phyloP scores from a whole-genome alignment of 2,888 invertebrate species.

The Nephrotoma appendiculata region DNA sequence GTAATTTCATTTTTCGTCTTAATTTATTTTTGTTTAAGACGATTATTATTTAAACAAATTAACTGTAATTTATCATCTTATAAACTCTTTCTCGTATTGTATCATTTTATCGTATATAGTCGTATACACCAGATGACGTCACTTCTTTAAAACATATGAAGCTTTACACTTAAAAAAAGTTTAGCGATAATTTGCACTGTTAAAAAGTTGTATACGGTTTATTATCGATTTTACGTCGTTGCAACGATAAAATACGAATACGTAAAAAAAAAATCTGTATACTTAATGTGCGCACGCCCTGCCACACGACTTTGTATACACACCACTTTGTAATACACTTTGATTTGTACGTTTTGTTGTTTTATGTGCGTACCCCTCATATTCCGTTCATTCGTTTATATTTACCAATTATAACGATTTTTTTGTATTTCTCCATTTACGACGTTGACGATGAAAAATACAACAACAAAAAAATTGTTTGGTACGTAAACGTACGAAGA shows the following conservation, averaged over 20 bases:
- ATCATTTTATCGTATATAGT: neutral
- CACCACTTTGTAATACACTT: neutral
- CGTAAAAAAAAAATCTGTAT: neutral
- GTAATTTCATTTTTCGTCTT: neutral
- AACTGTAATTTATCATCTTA: neutral
- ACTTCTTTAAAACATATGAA: neutral
- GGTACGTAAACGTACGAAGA: neutral
- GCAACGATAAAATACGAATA: neutral
- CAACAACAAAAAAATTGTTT: neutral
- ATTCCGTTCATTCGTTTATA: neutral
- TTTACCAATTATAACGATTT: neutral
- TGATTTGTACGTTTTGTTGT: neutral
- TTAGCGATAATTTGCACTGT: neutral
- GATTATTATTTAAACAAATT: neutral
- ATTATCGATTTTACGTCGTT: neutral
- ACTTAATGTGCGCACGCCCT: neutral
- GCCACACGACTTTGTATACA: neutral
- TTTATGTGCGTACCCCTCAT: neutral
- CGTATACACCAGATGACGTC: neutral
- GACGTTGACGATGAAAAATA: neutral
- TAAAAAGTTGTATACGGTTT: neutral
- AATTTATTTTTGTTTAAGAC: neutral
- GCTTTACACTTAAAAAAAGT: neutral
- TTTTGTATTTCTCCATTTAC: neutral
- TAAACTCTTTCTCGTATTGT: neutral